Evolutionary conservation across 2,797 vertebrate genomes (phyloP).

Genomic region (Muraenolepis orangiensis): DNA sequence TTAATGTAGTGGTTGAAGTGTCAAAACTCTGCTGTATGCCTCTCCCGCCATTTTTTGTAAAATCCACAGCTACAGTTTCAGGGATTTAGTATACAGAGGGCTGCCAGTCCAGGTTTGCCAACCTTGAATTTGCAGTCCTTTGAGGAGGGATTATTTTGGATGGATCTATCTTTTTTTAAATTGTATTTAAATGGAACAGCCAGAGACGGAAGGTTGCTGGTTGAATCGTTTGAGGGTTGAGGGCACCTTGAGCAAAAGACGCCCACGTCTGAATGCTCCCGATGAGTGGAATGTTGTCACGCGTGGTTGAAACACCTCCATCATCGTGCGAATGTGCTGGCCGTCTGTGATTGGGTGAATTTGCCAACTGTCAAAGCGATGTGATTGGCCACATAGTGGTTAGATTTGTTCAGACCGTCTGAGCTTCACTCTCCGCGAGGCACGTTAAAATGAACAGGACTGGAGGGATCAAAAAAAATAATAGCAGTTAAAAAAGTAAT

Average conservation of each 20-base stretch:
- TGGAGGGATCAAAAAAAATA: neutral
- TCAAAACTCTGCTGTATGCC: too few species aligned
- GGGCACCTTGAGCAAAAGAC: neutral
- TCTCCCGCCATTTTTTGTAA: too few species aligned
- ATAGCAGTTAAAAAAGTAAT: neutral
- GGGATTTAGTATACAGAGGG: too few species aligned
- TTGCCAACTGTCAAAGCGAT: neutral
- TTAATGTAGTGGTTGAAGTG: conserved; percentile 13
- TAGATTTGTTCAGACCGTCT: neutral
- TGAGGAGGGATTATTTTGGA: too few species aligned
- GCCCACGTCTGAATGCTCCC: neutral
- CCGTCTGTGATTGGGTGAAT: neutral
- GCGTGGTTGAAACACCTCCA: neutral
- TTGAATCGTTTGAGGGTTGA: neutral
- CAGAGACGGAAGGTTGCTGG: too few species aligned
- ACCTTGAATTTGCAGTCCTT: too few species aligned
- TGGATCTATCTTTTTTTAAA: too few species aligned
- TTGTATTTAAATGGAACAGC: too few species aligned
- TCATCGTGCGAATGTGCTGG: neutral
- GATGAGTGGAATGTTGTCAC: neutral
- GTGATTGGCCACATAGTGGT: neutral
- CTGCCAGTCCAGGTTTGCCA: too few species aligned
- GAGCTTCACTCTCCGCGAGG: neutral
- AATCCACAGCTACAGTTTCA: too few species aligned
- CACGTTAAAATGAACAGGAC: neutral